A percentile compares a stretch with the other conserved stretches of the same genome.
These are phyloP conservation scores for Mungos mungo DNA, from an alignment of 2,113 vertebrate genomes.

Conservation along the genomic window DNA sequence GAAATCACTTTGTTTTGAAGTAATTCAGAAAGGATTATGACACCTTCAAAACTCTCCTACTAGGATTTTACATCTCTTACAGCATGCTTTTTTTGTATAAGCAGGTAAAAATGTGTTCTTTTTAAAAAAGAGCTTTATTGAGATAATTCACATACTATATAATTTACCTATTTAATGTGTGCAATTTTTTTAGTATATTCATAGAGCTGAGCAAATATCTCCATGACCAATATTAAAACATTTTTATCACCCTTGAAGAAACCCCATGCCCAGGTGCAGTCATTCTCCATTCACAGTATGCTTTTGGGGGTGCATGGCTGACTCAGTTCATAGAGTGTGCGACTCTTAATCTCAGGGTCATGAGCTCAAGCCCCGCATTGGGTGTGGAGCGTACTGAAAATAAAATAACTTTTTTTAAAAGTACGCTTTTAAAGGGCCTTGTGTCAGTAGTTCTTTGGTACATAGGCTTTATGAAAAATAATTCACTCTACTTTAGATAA, in stretches of 20 bases:
- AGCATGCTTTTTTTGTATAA: not conserved
- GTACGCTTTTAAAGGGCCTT: not conserved
- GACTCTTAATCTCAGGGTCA: too few species aligned
- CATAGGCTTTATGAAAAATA: not conserved
- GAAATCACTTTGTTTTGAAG: constrained; percentile 44
- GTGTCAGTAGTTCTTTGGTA: not conserved
- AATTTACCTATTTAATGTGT: not conserved
- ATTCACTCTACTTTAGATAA: constrained; percentile 38
- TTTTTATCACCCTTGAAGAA: not conserved
- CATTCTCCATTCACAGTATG: not conserved
- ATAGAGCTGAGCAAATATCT: not conserved
- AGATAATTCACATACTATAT: not conserved
- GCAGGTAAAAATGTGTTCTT: not conserved
- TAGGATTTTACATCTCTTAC: not conserved
- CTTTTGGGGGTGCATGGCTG: not conserved
- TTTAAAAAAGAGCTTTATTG: not conserved
- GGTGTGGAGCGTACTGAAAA: too few species aligned
- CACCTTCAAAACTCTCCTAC: not conserved
- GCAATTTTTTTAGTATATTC: not conserved
- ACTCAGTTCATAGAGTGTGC: too few species aligned
- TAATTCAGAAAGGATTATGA: not conserved
- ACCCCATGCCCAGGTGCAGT: not conserved
- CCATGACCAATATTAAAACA: not conserved
- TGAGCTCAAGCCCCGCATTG: too few species aligned
- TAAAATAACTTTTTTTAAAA: too few species aligned